Base-by-base conservation (phyloP, 2,888 invertebrate species). In the Apocheima hispidaria region DNA sequence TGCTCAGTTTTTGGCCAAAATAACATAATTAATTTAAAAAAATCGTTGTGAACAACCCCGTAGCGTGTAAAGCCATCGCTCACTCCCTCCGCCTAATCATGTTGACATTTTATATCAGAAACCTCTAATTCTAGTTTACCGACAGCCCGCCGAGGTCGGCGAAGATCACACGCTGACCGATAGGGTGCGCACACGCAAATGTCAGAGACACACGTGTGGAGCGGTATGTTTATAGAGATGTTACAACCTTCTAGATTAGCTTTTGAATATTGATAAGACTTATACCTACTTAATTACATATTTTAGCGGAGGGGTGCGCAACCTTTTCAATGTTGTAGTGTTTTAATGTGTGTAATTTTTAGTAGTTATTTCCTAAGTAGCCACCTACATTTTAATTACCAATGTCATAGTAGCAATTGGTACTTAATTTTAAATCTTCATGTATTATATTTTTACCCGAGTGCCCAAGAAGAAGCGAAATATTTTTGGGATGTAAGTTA, bases 101-200 rank as follows among this genome's bases (percentile, higher is more conserved):
- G 61, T 62, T 62, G 61, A 62, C 61, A 62, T 62, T 62, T 53
- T 41, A 40, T 20, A 54, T 36, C 43, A 38, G 41, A 48, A 59
- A 51, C 52, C 56, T 62, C 46, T 57, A 62, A 57, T 57, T 52
- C 52, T 46, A 38, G 53, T 51, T 18, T 20, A 35, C 33, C 41
- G 56, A 16, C 35, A 48, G 48, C 30, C 52, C 49, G 33, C 28
- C 61, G 63, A 65, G 65, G 68, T 66, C 76, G 81, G 79, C 67
- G 67, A 78, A 81, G 86, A 87, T 86, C 87, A 87, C 82, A 83
- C 84, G 81, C 71, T 82, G 84, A 81, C 82, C 83, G 79, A 86
- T 84, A 80, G 82, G 78, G 83, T 76, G 83, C 79, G 75, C 78
- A 65, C 90, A 91, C 90, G 90, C 89, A 86, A 90, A 91, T 90